A percentile compares a stretch with the other conserved stretches of the same genome.
Evolutionary conservation across 1,140 invertebrate species (phyloP).

Genomic region (Hyphantria cunea): DNA sequence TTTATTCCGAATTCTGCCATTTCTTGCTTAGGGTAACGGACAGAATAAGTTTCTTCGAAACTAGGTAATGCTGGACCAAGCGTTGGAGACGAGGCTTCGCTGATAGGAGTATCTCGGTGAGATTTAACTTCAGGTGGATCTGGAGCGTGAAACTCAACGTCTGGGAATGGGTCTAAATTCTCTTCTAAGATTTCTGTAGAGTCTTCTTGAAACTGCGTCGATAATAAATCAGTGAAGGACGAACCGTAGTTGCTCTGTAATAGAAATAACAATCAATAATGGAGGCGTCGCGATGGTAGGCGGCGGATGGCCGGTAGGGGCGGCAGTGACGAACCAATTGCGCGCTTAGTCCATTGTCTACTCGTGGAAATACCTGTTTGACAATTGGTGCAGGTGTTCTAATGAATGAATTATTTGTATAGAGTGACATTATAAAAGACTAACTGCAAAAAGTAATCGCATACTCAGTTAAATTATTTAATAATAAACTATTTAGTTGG

Average conservation of each 20-base stretch:
- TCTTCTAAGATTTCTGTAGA: conserved; percentile 79
- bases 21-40: conserved; percentile 84
- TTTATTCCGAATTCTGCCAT: conserved; percentile 85
- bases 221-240: conserved; percentile 81
- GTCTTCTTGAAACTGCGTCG: conserved; percentile 80
- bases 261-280: conserved; percentile 69
- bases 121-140: conserved; percentile 68
- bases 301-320: conserved; percentile 58
- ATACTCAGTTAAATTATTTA: not conserved
- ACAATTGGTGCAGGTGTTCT: conserved; percentile 37
- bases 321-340: conserved; percentile 66
- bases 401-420: conserved; percentile 29
- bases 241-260: conserved; percentile 82
- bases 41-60: conserved; percentile 93
- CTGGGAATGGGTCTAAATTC: conserved; percentile 79
- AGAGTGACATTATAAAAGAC: not conserved
- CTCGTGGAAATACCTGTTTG: conserved; percentile 28
- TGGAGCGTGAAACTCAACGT: conserved; percentile 79
- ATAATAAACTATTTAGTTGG: too few species aligned
- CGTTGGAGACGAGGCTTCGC: conserved; percentile 69
- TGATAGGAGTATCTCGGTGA: conserved; percentile 65
- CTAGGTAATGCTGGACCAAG: conserved; percentile 88
- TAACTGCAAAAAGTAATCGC: not conserved
- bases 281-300: conserved; percentile 67
- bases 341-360: conserved; percentile 39